Base-by-base conservation (phyloP, 1,140 invertebrate species). In the Diorhabda sublineata region DNA sequence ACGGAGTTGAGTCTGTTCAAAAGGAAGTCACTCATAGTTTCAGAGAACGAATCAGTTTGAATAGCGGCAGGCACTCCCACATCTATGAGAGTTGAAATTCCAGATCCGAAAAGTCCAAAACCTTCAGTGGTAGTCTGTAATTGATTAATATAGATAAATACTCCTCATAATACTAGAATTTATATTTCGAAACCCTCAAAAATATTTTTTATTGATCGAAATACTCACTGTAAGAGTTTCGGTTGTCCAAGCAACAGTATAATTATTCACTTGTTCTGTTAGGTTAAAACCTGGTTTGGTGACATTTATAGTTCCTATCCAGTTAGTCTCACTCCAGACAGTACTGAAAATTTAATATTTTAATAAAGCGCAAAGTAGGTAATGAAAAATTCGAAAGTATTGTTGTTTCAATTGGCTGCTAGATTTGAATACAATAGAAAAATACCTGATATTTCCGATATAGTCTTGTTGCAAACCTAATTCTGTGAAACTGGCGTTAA, bases 211-310 rank as follows among this genome's bases (percentile, higher is more conserved):
- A 26, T 26, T 26, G 1, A 26, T 26, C 26, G 26, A 26, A 26
- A 3, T 42, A 63, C 61, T 63, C 9, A 63, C 42, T 8, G 6
- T 9, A 47, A 65, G 11, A 11, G 42, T 6, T 4, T 52, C 45
- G 3, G 26, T 47, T 5, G 56, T 65, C 63, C 56, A 65, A 8
- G 47, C 6, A 41, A 65, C 2, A 8, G 5, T 6, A 26, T 9
- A 11, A 65, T 65, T 26, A 56, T 65, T 65, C 3, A 65, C 26
- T 42, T 59, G 45, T 47, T 64, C 26, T 45, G 64, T 69, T 42
- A 52, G 44, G 44, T 62, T 62, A 8, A 44, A 44, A 62, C 8
- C 41, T 44, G 61, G 43, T 44, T 62, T 62, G 0, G 61, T 62
- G 5, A 62, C 42, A 11, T 62, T 62, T 4, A 62, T 6, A 11